These are phyloP conservation scores for Ctenicera cuprea DNA, from an alignment of 2,888 invertebrate genomes.

Conservation along the genomic window DNA sequence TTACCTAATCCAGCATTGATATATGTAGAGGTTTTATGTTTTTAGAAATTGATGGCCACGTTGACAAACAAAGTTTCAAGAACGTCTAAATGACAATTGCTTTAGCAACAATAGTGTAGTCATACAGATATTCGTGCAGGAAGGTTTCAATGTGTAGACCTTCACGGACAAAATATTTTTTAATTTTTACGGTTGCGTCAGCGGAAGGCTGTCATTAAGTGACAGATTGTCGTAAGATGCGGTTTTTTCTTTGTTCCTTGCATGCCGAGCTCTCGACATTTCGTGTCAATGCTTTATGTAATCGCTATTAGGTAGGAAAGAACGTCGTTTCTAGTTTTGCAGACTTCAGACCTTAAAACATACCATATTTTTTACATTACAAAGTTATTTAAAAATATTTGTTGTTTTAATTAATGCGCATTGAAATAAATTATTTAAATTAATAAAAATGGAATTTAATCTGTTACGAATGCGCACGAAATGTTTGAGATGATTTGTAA, in stretches of 20 bases:
- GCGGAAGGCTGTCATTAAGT: conserved; percentile 68
- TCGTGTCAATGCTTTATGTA: conserved; percentile 56
- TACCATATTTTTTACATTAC: conserved; percentile 18
- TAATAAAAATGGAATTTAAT: too few relatives aligned
- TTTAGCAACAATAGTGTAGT: conserved; percentile 46
- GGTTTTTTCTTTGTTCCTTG: conserved; percentile 55
- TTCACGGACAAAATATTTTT: conserved; percentile 57
- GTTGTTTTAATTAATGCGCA: too few relatives aligned
- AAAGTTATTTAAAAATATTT: too few relatives aligned
- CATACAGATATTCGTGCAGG: conserved; percentile 49
- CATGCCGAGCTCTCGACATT: conserved; percentile 51
- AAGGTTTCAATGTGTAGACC: conserved; percentile 51
- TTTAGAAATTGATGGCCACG: conserved; percentile 48
- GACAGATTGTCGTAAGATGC: conserved; percentile 66
- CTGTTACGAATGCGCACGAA: too few relatives aligned
- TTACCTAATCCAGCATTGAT: conserved; percentile 31
- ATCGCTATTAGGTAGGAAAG: conserved; percentile 46
- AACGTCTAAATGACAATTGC: conserved; percentile 48
- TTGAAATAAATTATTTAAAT: too few relatives aligned
- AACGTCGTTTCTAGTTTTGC: conserved; percentile 41
- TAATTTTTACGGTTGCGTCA: conserved; percentile 64
- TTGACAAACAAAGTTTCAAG: conserved; percentile 52
- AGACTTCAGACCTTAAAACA: conserved; percentile 14
- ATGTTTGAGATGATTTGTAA: too few relatives aligned
- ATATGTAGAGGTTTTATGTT: conserved; percentile 17